Conservation (phyloP, 23 tunicate genomes). For the Trididemnum clinides region DNA sequence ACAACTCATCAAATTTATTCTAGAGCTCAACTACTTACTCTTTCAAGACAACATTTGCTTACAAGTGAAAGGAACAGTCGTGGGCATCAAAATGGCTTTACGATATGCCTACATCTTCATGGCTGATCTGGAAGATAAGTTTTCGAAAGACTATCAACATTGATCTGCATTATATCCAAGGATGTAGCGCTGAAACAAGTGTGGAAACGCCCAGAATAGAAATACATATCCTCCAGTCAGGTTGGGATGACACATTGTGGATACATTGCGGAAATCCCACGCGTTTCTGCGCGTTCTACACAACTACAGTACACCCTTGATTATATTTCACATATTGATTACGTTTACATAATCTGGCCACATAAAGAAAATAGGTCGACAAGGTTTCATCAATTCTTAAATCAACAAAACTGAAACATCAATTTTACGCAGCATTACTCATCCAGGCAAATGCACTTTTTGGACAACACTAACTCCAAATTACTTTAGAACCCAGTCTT, state of each 20-base stretch:
- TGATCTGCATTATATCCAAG: neutral
- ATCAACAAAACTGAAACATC: no score
- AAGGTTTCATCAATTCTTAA: neutral
- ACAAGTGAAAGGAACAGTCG: neutral
- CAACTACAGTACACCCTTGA: no score
- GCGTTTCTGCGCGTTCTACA: no score
- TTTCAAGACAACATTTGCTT: neutral
- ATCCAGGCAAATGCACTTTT: no score
- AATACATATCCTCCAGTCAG: no score
- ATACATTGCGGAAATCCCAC: no score
- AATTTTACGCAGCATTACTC: no score
- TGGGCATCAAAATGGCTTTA: constrained; percentile 1
- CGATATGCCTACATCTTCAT: constrained; percentile 16
- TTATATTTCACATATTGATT: neutral
- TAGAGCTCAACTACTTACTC: neutral
- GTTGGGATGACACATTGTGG: no score
- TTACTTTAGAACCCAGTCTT: no score
- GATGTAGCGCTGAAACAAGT: no score
- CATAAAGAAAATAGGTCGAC: neutral
- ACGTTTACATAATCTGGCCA: neutral
- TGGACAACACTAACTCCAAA: no score
- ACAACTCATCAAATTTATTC: neutral
- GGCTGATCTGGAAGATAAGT: neutral
- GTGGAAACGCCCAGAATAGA: no score
- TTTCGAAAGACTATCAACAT: neutral